phyloP scores from a whole-genome alignment of 2,888 invertebrate species.

The Julus scanicus region DNA sequence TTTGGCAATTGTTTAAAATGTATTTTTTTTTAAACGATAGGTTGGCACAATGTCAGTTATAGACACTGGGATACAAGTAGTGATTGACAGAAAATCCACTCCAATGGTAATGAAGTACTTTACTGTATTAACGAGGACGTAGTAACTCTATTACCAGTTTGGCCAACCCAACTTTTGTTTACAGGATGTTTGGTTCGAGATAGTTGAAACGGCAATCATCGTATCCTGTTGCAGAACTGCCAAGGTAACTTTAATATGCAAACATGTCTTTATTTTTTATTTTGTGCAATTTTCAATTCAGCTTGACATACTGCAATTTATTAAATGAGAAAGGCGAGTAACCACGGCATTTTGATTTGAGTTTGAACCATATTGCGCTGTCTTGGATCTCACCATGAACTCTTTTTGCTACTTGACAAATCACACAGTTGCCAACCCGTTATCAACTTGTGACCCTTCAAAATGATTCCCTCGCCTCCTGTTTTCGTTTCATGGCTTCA shows the following conservation, averaged over 20 bases:
- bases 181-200: constrained; percentile 50
- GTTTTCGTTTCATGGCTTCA: background rate
- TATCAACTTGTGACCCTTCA: constrained; percentile 7
- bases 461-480: background rate
- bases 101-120: background rate
- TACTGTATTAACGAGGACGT: too few relatives aligned
- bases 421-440: background rate
- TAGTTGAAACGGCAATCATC: constrained; percentile 20
- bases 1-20: background rate
- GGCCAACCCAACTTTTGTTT: background rate
- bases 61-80: constrained; percentile 50
- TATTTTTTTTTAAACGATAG: background rate
- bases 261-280: background rate
- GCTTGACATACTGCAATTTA: background rate
- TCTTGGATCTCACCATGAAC: background rate
- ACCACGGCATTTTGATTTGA: background rate
- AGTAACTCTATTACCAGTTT: too few relatives aligned
- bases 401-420: background rate
- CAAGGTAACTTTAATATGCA: background rate
- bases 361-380: background rate
- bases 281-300: background rate
- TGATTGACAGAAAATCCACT: constrained; percentile 9
- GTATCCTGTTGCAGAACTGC: constrained; percentile 44
- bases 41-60: constrained; percentile 52
- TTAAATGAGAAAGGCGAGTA: background rate